Conservation (phyloP, 2,797 vertebrate genomes). For the Podarcis siculus region DNA sequence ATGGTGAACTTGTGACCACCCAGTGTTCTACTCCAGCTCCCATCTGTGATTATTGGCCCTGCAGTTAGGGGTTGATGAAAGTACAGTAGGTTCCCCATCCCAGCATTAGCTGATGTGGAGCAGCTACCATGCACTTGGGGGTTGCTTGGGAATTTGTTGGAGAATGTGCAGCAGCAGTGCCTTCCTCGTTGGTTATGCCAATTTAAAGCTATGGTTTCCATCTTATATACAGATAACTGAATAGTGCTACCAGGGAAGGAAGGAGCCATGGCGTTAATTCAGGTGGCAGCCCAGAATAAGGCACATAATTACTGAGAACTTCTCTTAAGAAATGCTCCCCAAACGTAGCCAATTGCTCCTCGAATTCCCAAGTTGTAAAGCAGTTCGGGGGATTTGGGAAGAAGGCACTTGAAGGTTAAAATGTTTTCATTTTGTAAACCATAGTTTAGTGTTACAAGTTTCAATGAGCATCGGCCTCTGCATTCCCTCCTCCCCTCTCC, state of each 20-base stretch:
- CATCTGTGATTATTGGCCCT: background rate
- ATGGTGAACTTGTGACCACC: background rate
- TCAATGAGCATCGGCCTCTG: background rate
- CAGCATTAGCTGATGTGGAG: background rate
- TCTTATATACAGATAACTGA: background rate
- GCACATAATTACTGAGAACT: background rate
- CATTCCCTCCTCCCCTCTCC: background rate
- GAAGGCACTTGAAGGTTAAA: background rate
- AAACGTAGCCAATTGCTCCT: background rate
- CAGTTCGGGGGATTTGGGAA: background rate
- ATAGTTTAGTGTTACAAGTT: background rate
- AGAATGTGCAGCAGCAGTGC: background rate
- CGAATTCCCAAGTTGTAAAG: background rate
- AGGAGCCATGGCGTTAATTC: background rate
- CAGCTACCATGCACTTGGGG: background rate
- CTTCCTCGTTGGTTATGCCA: background rate
- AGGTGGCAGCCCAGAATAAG: background rate
- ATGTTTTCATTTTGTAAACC: background rate
- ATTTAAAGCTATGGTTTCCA: background rate
- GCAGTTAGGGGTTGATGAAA: background rate
- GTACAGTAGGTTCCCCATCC: background rate
- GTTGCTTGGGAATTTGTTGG: background rate
- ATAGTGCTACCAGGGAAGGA: background rate
- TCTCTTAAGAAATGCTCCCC: background rate
- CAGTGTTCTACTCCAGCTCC: background rate